Evolutionary conservation across 2,797 vertebrate species (phyloP).

Genomic region (Syngnathus acus): DNA sequence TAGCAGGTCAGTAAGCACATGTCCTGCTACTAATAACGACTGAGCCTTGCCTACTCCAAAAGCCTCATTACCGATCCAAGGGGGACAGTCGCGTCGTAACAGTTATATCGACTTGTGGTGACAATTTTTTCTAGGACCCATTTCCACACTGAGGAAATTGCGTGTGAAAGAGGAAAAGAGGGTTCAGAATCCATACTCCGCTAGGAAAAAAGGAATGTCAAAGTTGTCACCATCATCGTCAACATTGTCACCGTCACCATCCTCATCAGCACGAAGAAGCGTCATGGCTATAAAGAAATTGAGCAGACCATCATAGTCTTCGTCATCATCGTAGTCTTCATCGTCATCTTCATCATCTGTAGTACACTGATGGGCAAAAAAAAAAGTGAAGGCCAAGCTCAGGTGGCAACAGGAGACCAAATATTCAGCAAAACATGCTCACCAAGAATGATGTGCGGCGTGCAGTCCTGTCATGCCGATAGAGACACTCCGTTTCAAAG

Average conservation of each 20-base stretch:
- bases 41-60: background rate
- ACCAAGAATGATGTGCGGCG: slow-evolving; percentile 37
- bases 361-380: slow-evolving; percentile 35
- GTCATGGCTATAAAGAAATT: slow-evolving; percentile 65
- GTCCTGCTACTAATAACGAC: background rate
- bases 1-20: slow-evolving; percentile 7
- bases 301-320: slow-evolving; percentile 35
- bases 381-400: background rate
- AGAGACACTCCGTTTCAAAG: slow-evolving; percentile 83
- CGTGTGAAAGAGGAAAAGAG: background rate
- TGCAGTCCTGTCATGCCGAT: slow-evolving; percentile 68
- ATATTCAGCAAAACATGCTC: background rate
- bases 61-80: slow-evolving; percentile 8
- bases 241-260: slow-evolving; percentile 22
- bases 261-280: slow-evolving; percentile 27
- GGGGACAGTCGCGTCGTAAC: background rate
- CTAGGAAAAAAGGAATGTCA: slow-evolving; percentile 28
- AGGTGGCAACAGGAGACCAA: background rate
- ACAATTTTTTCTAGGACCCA: background rate
- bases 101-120: slow-evolving; percentile 3
- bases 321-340: slow-evolving; percentile 19
- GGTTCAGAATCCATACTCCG: slow-evolving; percentile 41
- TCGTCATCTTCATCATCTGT: slow-evolving; percentile 30
- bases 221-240: slow-evolving; percentile 30
- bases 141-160: slow-evolving; percentile 13